Conservation (phyloP, 1,140 invertebrate genomes). For the Episyrphus balteatus region DNA sequence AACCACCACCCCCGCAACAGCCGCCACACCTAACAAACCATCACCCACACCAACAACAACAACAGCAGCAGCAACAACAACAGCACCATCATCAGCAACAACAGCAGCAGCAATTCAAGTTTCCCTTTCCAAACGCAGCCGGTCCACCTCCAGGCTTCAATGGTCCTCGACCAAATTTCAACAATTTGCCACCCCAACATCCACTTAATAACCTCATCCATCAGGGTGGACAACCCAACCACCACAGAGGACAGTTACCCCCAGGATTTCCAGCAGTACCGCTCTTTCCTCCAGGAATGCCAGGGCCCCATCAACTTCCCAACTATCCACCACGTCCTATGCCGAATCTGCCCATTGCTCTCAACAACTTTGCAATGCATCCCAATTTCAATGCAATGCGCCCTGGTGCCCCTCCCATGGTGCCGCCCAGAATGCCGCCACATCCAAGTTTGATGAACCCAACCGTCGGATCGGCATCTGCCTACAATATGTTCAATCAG, state of each 20-base stretch:
- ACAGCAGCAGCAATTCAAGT: conserved; percentile 4
- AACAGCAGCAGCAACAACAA: conserved; percentile 8
- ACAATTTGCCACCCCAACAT: conserved; percentile 6
- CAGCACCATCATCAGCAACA: conserved; percentile 5
- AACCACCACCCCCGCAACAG: conserved; percentile 1
- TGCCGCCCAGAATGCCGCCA: conserved; percentile 35
- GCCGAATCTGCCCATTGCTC: conserved; percentile 31
- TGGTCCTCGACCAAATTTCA: conserved; percentile 12
- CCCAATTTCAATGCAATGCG: conserved; percentile 36
- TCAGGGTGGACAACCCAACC: conserved; percentile 5
- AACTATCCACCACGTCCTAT: conserved; percentile 24
- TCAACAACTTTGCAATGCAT: conserved; percentile 37
- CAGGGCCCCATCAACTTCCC: conserved; percentile 14
- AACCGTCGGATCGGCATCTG: conserved; percentile 18
- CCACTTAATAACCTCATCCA: conserved; percentile 24
- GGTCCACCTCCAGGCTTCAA: conserved; percentile 20
- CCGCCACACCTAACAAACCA: neutral
- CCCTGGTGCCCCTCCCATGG: conserved; percentile 19
- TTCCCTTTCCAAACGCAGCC: conserved; percentile 6
- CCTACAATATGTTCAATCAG: conserved; percentile 36
- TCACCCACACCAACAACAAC: conserved; percentile 6
- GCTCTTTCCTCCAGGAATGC: neutral
- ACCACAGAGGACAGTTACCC: neutral
- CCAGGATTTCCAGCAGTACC: conserved; percentile 1
- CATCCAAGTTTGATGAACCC: conserved; percentile 14